Conservation (phyloP, 2,113 vertebrate species). For the Corythoichthys haematopterus region DNA sequence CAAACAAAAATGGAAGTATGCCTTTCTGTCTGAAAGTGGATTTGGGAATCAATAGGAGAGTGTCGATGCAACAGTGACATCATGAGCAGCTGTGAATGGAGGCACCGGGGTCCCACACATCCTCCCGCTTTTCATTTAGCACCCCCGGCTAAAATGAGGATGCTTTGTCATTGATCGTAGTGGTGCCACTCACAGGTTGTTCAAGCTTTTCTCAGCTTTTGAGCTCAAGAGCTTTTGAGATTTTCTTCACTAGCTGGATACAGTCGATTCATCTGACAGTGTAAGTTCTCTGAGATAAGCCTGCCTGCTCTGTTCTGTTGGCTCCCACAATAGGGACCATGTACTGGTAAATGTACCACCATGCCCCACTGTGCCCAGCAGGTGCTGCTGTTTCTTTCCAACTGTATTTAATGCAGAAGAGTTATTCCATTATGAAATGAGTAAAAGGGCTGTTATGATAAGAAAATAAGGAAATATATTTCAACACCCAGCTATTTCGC, state of each 20-base stretch:
- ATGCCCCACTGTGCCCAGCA: too few relatives aligned
- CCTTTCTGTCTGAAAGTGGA: neutral
- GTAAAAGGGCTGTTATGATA: too few relatives aligned
- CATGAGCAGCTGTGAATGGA: neutral
- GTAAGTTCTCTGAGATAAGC: neutral
- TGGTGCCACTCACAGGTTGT: neutral
- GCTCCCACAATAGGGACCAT: neutral
- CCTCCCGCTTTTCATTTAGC: neutral
- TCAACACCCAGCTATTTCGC: too few relatives aligned
- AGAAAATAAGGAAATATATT: too few relatives aligned
- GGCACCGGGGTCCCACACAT: neutral
- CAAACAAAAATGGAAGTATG: constrained; percentile 3
- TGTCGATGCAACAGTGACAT: neutral
- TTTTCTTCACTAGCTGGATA: neutral
- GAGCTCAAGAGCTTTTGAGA: neutral
- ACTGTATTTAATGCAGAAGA: neutral
- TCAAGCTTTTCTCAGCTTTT: neutral
- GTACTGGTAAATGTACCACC: neutral
- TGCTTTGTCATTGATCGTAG: neutral
- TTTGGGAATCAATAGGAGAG: neutral
- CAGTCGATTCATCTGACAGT: neutral
- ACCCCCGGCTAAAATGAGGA: neutral
- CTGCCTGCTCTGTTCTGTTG: neutral
- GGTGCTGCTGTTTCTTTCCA: neutral
- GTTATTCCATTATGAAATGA: too few relatives aligned